Evolutionary conservation across 2,113 vertebrate genomes (phyloP).

Genomic region (Syngnathus floridae): DNA sequence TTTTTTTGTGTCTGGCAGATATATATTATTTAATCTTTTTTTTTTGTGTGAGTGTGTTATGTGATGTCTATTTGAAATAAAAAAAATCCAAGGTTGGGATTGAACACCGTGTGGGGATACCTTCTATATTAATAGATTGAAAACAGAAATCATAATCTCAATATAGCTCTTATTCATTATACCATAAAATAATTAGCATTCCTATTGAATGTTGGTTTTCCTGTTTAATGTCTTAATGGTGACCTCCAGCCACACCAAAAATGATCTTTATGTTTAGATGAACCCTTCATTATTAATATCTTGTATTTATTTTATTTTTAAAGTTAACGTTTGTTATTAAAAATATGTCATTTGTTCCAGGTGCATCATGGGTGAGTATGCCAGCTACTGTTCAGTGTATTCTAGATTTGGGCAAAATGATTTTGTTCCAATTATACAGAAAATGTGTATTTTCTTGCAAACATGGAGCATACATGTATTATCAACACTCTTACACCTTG

Average conservation of each 20-base stretch:
- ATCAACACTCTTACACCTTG: conserved; percentile 5
- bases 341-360: neutral
- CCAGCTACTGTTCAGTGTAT: conserved; percentile 33
- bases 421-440: neutral
- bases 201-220: too few relatives aligned
- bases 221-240: too few relatives aligned
- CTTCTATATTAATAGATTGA: neutral
- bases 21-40: conserved; percentile 60
- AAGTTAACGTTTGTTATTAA: too few relatives aligned
- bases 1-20: conserved; percentile 44
- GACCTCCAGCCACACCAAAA: neutral
- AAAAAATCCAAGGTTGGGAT: conserved; percentile 8
- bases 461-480: neutral
- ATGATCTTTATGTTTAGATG: neutral
- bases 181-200: too few relatives aligned
- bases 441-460: neutral
- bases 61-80: conserved; percentile 65
- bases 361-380: neutral
- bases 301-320: too few relatives aligned
- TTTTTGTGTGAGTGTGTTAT: conserved; percentile 38
- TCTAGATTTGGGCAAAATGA: neutral
- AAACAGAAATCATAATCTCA: too few relatives aligned
- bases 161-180: too few relatives aligned
- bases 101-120: neutral
- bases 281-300: neutral